These are phyloP conservation scores for Martes martes DNA, from an alignment of 2,113 vertebrate species.

Conservation along the genomic window DNA sequence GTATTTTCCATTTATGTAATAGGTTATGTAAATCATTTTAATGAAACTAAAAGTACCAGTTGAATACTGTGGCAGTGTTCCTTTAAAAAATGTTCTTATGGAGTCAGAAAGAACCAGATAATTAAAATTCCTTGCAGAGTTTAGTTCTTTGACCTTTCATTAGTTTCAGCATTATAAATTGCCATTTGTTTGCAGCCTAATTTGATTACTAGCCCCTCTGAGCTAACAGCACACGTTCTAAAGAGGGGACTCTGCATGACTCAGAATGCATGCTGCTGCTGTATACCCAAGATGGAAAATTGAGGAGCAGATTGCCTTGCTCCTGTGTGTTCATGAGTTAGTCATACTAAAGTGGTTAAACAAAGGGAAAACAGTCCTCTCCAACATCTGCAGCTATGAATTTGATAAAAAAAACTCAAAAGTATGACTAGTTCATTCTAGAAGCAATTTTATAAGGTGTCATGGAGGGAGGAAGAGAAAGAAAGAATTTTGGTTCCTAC, in stretches of 20 bases:
- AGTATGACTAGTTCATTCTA: slow-evolving; percentile 35
- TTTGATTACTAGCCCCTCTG: slow-evolving; percentile 71
- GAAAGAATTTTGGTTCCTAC: slow-evolving; percentile 44
- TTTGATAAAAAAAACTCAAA: slow-evolving; percentile 43
- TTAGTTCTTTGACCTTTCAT: slow-evolving; percentile 71
- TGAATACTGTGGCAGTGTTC: slow-evolving; percentile 37
- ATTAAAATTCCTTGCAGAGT: slow-evolving; percentile 65
- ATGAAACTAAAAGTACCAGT: slow-evolving; percentile 55
- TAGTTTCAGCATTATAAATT: slow-evolving; percentile 69
- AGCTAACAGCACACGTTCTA: slow-evolving; percentile 48
- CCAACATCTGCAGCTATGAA: not conserved
- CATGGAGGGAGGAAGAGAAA: slow-evolving; percentile 36
- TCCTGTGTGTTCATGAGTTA: slow-evolving; percentile 33
- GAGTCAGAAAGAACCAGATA: slow-evolving; percentile 60
- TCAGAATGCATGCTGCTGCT: not conserved
- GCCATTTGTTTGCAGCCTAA: slow-evolving; percentile 68
- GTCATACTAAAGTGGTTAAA: slow-evolving; percentile 33
- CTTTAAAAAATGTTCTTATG: slow-evolving; percentile 60
- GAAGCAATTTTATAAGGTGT: slow-evolving; percentile 53
- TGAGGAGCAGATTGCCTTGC: slow-evolving; percentile 40
- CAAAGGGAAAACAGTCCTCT: not conserved
- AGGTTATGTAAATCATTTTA: slow-evolving; percentile 59
- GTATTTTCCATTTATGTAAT: slow-evolving; percentile 51
- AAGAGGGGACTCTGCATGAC: slow-evolving; percentile 34
- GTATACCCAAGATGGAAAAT: not conserved